These are phyloP conservation scores for Anas flavirostris DNA, from an alignment of 2,797 vertebrate species.

Conservation along the genomic window DNA sequence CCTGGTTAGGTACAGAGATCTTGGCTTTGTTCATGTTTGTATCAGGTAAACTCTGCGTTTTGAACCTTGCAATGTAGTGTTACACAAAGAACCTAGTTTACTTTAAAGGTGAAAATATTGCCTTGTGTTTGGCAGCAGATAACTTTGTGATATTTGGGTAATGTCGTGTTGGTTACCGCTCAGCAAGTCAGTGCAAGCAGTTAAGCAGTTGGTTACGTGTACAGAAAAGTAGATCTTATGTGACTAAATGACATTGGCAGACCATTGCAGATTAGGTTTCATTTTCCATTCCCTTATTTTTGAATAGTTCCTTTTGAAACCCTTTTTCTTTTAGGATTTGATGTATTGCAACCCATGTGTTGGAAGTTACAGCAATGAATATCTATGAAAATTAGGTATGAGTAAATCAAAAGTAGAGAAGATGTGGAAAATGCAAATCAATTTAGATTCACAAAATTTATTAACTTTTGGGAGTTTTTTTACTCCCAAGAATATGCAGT, in stretches of 20 bases:
- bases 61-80: not conserved
- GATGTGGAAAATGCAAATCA: conserved; percentile 9
- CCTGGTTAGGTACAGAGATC: not conserved
- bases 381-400: conserved; percentile 25
- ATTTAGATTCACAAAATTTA: not conserved
- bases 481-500: not conserved
- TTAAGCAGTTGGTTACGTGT: not conserved
- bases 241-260: conserved; percentile 30
- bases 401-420: not conserved
- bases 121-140: not conserved
- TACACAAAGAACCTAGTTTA: not conserved
- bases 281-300: conserved; percentile 38
- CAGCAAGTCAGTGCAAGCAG: not conserved
- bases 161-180: not conserved
- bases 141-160: conserved; percentile 1
- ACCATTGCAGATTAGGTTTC: not conserved
- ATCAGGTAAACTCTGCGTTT: conserved; percentile 21
- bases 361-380: not conserved
- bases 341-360: conserved; percentile 15
- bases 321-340: not conserved
- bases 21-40: conserved; percentile 16
- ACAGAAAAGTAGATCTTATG: not conserved
- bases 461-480: not conserved
- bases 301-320: conserved; percentile 26
- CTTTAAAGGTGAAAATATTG: not conserved